Evolutionary conservation across 2,113 vertebrate species (phyloP), one percentile per base, ranked within the genome.

Genomic region (Mustelus asterias): DNA sequence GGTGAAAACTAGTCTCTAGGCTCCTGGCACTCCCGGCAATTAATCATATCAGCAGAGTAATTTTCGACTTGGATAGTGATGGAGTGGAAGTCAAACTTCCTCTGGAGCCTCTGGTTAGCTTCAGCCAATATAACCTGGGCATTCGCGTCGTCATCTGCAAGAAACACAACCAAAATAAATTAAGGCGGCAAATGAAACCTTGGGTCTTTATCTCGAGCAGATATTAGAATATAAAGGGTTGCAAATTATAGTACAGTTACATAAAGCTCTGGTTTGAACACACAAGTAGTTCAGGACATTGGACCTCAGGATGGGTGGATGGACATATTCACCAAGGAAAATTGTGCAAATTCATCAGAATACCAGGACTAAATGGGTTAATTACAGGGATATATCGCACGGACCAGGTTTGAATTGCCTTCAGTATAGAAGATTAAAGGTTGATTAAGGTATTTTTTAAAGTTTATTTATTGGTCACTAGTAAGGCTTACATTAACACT

Each of bases 41-140:
- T 96, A 96, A 96, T 96, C 98, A 98, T 98, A 97, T 98, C 98
- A 95, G 98, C 98, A 0, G 98, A 98, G 97, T 98, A 98, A 96
- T 97, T 97, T 96, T 98, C 98, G 2, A 98, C 97, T 97, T 98
- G 98, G 96, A 98, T 98, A 96, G 98, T 98, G 83, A 97, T 97
- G 70, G 96, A 98, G 96, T 98, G 97, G 96, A 98, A 98, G 89
- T 96, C 96, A 97, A 98, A 98, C 94, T 97, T 96, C 11, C 95
- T 95, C 96, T 97, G 98, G 69, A 98, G 97, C 41, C 60, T 93
- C 85, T 96, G 72, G 9, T 97, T 98, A 94, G 98, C 97, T 41
- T 97, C 97, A 89, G 98, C 98, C 97, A 98, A 96, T 96, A 98
- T 97, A 4, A 97, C 96, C 97, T 98, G 98, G 0, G 97, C 97